These are phyloP conservation scores for Platypus cylindrus DNA, from an alignment of 2,888 invertebrate species.

Conservation along the genomic window DNA sequence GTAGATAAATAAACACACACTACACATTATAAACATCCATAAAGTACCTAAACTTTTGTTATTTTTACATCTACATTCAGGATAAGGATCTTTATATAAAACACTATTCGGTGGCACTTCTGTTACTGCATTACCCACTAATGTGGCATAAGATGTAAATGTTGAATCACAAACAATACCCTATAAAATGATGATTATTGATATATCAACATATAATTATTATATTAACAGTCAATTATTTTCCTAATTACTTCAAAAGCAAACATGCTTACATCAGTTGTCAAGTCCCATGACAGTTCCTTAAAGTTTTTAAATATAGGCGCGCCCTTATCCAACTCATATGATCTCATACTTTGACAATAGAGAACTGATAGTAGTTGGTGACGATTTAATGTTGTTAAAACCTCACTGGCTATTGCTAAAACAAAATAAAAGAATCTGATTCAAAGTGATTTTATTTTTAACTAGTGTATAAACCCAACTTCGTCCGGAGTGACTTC, in stretches of 20 bases:
- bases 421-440: constrained; percentile 13
- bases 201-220: too few relatives aligned
- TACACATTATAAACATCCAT: background rate
- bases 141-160: too few relatives aligned
- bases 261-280: too few relatives aligned
- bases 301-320: constrained; percentile 9
- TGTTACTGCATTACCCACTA: constrained; percentile 5
- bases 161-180: too few relatives aligned
- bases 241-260: too few relatives aligned
- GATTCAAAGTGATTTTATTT: too few relatives aligned
- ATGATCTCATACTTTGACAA: constrained; percentile 25
- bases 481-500: too few relatives aligned
- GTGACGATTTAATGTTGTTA: constrained; percentile 23
- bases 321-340: constrained; percentile 18
- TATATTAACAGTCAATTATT: too few relatives aligned
- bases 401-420: constrained; percentile 27
- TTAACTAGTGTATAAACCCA: too few relatives aligned
- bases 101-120: constrained; percentile 21
- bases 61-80: constrained; percentile 19
- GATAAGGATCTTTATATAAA: constrained; percentile 28
- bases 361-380: constrained; percentile 26
- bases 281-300: too few relatives aligned
- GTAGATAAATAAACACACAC: background rate
- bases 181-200: too few relatives aligned
- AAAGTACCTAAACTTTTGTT: constrained; percentile 4